phyloP scores from a whole-genome alignment of 2,888 invertebrate genomes.

The Galerucella pusilla region DNA sequence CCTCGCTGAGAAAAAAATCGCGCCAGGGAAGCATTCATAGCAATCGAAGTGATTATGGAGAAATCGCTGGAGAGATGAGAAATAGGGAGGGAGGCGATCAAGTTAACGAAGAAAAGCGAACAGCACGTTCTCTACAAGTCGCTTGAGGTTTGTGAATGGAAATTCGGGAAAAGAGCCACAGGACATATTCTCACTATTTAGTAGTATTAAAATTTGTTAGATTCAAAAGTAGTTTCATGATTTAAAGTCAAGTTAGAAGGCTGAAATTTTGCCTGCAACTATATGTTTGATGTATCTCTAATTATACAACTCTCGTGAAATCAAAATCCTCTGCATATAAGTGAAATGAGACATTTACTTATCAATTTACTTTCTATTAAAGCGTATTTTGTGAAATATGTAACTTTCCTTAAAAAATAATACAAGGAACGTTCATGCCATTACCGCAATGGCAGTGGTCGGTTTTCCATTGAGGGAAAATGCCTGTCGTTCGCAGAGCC shows the following conservation, averaged over 20 bases:
- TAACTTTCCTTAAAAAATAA: neutral
- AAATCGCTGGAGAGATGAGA: slow-evolving; percentile 33
- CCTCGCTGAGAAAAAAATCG: slow-evolving; percentile 17
- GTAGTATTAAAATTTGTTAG: neutral
- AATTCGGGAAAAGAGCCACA: neutral
- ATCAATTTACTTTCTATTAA: neutral
- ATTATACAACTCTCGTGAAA: too few relatives aligned
- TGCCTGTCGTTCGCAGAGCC: slow-evolving; percentile 36
- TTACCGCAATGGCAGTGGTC: slow-evolving; percentile 26
- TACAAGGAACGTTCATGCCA: neutral
- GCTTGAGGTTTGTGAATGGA: slow-evolving; percentile 25
- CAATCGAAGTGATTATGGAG: slow-evolving; percentile 33
- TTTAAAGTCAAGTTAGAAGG: neutral
- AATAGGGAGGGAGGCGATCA: slow-evolving; percentile 27
- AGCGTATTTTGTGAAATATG: neutral
- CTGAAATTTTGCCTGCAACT: too few relatives aligned
- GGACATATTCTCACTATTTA: neutral
- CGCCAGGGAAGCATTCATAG: slow-evolving; percentile 36
- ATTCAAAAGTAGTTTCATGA: neutral
- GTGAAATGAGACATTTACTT: neutral
- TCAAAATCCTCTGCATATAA: neutral
- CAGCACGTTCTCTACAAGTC: slow-evolving; percentile 34
- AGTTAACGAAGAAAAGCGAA: slow-evolving; percentile 40
- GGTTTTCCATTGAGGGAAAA: slow-evolving; percentile 36
- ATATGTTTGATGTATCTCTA: too few relatives aligned